Evolutionary conservation across 2,888 invertebrate genomes (phyloP).

Genomic region (Laothoe populi): DNA sequence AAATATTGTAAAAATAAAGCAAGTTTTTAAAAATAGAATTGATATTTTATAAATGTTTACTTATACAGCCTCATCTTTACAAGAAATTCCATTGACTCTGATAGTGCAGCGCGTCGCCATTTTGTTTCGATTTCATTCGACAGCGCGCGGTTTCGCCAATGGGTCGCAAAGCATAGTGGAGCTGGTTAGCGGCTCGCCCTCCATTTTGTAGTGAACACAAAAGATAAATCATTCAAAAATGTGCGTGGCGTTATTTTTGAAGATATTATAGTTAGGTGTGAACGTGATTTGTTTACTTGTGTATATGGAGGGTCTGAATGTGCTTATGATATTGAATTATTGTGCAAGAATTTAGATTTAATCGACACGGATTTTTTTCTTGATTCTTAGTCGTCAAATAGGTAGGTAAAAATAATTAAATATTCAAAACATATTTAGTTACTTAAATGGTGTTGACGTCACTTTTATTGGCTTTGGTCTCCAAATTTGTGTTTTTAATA

Average conservation of each 20-base stretch:
- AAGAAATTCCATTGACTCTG: neutral
- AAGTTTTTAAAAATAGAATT: neutral
- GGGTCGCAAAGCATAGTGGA: slow-evolving; percentile 38
- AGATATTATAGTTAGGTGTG: slow-evolving; percentile 3
- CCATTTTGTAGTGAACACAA: slow-evolving; percentile 36
- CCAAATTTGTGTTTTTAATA: no score
- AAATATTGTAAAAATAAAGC: neutral
- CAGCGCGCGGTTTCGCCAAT: slow-evolving; percentile 38
- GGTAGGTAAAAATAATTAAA: neutral
- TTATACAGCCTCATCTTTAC: neutral
- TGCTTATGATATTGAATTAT: neutral
- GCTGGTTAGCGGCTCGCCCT: slow-evolving; percentile 4
- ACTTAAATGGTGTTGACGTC: neutral
- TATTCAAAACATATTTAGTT: neutral
- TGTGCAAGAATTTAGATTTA: neutral
- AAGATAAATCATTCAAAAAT: slow-evolving; percentile 26
- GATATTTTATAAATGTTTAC: neutral
- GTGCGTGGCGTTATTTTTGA: slow-evolving; percentile 11
- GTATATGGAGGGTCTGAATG: slow-evolving; percentile 1
- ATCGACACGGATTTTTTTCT: neutral
- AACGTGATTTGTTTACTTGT: neutral
- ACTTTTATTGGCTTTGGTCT: neutral
- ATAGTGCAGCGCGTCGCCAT: slow-evolving; percentile 49
- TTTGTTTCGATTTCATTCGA: slow-evolving; percentile 47
- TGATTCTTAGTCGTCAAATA: neutral